Evolutionary conservation across 2,113 vertebrate genomes (phyloP).

Genomic region (Otocyon megalotis): DNA sequence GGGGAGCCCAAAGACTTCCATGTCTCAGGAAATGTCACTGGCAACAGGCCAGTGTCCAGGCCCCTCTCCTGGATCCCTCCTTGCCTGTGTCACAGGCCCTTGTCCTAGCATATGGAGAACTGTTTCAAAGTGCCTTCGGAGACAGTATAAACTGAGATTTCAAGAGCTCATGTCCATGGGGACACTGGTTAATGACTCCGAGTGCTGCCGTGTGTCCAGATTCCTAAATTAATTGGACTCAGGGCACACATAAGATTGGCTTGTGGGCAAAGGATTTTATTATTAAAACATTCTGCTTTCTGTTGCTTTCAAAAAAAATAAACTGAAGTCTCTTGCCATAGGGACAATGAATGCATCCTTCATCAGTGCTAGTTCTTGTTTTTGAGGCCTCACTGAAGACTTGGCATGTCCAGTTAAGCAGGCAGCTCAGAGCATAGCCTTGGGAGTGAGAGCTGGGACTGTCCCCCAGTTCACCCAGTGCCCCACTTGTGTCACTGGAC

Average conservation of each 20-base stretch:
- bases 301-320: slow-evolving; percentile 25
- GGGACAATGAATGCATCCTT: neutral
- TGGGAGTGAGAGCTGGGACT: neutral
- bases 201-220: neutral
- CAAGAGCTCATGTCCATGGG: neutral
- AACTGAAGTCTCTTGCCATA: neutral
- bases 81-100: neutral
- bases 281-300: slow-evolving; percentile 1
- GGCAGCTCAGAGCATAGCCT: neutral
- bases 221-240: neutral
- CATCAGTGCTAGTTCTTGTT: neutral
- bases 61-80: neutral
- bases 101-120: neutral
- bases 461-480: neutral
- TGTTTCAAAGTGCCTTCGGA: neutral
- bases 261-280: slow-evolving; percentile 1
- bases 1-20: neutral
- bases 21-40: fast-evolving
- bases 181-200: neutral
- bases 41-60: neutral
- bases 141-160: neutral
- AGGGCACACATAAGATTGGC: neutral
- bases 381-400: neutral
- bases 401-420: neutral
- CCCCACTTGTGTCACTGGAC: neutral